Evolutionary conservation across 2,113 vertebrate species (phyloP).

Genomic region (cattle (Bos taurus)): ARS-UCD2.0 NC_037348.1:24581001-24581500

Average conservation of each 20-base stretch:
- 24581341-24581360: neutral
- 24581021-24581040: neutral
- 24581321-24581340: neutral
- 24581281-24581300: neutral
- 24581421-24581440: neutral
- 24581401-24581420: rapidly evolving
- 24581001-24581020: neutral
- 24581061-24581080: neutral
- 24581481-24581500: neutral
- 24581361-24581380: neutral
- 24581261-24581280: neutral
- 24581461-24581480: neutral
- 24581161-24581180: neutral
- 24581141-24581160: neutral
- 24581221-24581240: neutral
- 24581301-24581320: neutral
- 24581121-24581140: rapidly evolving
- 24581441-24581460: neutral
- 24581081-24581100: neutral
- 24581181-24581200: neutral
- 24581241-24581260: neutral
- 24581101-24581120: neutral
- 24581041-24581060: neutral
- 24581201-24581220: neutral
- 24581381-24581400: neutral